phyloP scores from a whole-genome alignment of 2,888 invertebrate genomes.

The Drosophila macrospina region DNA sequence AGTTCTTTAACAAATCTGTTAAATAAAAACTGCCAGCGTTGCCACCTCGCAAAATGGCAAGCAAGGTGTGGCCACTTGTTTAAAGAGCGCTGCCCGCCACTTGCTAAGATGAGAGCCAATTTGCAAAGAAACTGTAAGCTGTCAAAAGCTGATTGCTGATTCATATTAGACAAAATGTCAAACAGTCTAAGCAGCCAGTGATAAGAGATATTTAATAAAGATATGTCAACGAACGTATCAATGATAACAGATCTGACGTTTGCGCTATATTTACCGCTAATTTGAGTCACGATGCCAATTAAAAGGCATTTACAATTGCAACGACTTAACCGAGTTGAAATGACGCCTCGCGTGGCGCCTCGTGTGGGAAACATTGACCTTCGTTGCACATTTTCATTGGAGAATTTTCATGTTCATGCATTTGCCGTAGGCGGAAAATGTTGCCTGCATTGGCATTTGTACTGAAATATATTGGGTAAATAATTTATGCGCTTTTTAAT shows the following conservation, averaged over 20 bases:
- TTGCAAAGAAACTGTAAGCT: not conserved
- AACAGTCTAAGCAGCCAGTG: not conserved
- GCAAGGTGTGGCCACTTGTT: not conserved
- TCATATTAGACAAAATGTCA: not conserved
- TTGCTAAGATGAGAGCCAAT: not conserved
- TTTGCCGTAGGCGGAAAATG: too few species aligned
- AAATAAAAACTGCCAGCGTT: not conserved
- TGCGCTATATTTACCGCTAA: conserved; percentile 6
- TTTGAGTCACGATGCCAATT: conserved; percentile 17
- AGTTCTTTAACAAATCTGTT: too few species aligned
- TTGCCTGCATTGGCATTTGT: conserved; percentile 27
- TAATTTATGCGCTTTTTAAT: conserved; percentile 60
- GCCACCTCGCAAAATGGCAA: not conserved
- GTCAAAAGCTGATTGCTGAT: conserved; percentile 7
- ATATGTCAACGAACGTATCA: not conserved
- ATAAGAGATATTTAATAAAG: not conserved
- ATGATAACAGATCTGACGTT: conserved; percentile 1
- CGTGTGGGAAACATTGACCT: conserved; percentile 46
- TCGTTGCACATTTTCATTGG: conserved; percentile 55
- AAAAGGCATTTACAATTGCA: conserved; percentile 9
- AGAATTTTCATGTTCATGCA: conserved; percentile 21
- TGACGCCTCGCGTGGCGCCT: too few species aligned
- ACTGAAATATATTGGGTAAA: conserved; percentile 41
- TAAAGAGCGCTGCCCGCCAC: not conserved
- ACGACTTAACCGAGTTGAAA: not conserved